Conservation (phyloP, 2,888 invertebrate genomes). For the Pasiphila rectangulata region DNA sequence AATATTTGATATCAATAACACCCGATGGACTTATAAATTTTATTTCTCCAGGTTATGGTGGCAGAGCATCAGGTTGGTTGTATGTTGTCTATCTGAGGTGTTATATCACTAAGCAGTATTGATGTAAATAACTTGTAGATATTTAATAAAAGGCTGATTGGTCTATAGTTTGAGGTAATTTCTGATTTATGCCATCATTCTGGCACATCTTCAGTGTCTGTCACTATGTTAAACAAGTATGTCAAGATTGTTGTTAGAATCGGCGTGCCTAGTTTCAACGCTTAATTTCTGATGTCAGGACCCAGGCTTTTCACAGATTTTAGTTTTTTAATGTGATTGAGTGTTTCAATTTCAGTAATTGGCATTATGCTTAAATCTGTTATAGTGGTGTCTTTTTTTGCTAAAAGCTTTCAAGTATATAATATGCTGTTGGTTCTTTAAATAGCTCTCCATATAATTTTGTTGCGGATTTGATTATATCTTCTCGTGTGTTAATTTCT, state of each 20-base stretch:
- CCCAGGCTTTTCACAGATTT: background rate
- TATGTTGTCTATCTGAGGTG: too few species aligned
- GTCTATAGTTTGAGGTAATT: background rate
- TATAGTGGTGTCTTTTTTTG: too few species aligned
- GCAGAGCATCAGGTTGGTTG: too few species aligned
- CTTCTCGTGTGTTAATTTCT: too few species aligned
- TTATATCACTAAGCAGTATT: too few species aligned
- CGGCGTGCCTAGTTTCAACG: background rate
- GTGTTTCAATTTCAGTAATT: background rate
- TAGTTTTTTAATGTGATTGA: background rate
- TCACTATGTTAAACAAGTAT: background rate
- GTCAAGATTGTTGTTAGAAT: background rate
- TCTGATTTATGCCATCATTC: background rate
- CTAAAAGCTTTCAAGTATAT: too few species aligned
- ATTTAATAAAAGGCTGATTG: background rate
- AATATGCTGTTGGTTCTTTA: too few species aligned
- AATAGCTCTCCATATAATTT: too few species aligned
- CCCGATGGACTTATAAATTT: slow-evolving; percentile 46
- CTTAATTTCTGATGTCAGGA: background rate
- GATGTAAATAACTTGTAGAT: too few species aligned
- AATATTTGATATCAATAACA: slow-evolving; percentile 41
- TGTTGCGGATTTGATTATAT: too few species aligned
- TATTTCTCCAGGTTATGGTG: slow-evolving; percentile 46
- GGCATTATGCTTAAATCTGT: too few species aligned
- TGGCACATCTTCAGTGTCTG: background rate